Base-by-base conservation (phyloP, 2,797 vertebrate species). In the Zalophus californianus region DNA sequence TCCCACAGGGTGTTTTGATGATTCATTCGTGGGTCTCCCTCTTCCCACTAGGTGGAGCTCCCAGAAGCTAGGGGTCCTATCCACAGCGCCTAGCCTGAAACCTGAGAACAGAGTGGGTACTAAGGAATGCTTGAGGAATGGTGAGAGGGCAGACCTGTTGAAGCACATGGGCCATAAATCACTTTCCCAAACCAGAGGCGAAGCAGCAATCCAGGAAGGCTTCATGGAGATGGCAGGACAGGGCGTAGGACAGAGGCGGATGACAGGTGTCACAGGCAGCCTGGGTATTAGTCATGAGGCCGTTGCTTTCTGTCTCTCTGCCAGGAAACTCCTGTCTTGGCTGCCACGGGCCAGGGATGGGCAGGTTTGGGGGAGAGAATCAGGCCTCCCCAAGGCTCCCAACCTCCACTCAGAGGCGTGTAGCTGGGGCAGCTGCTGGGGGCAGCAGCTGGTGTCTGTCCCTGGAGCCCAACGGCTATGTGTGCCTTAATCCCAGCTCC, bases 401-500 rank as follows among this genome's bases (percentile, higher is more conserved):
- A 0, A 58, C 77, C 86, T 90, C 62, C 72, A 18, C 44, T 94
- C 82, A 58, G 90, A 97, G 94, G 94, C 86, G 15, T 94, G 89
- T 85, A 96, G 78, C 92, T 90, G 52, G 91, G 98, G 98, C 99
- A 99, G 98, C 99, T 99, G 99, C 98, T 98, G 97, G 88, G 97
- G 98, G 66, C 97, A 98, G 98, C 99, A 99, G 98, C 98, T 99
- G 99, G 98, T 97, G 97, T 98, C 98, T 98, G 98, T 98, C 98
- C 98, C 98, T 2, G 64, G 98, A 98, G 98, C 98, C 98, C 97
- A 97, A 96, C 82, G 97, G 98, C 98, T 96, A 96, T 97, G 97
- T 98, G 98, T 97, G 98, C 97, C 97, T 98, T 98, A 99, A 99
- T 99, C 98, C 98, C 84, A 97, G 96, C 83, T 98, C 98, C 97